Evolutionary conservation across 2,888 invertebrate genomes (phyloP).

Genomic region (Xestia c-nigrum): DNA sequence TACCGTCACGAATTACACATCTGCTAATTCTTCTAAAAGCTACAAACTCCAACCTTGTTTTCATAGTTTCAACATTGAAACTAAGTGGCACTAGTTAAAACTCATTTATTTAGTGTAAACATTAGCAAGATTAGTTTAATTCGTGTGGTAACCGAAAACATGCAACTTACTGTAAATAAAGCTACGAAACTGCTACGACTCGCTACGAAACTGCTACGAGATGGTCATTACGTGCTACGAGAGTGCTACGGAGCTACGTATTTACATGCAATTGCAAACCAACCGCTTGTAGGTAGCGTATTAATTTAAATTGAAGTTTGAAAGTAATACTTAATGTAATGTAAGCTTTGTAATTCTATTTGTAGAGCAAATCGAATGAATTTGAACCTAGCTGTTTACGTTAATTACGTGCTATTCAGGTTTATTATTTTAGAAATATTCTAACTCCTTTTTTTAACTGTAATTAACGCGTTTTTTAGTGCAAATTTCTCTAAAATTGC

Average conservation of each 20-base stretch:
- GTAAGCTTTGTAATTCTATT: neutral
- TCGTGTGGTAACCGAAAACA: conserved; percentile 49
- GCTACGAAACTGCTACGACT: conserved; percentile 45
- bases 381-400: neutral
- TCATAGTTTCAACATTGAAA: conserved; percentile 11
- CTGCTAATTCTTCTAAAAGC: neutral
- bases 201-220: conserved; percentile 56
- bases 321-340: conserved; percentile 7
- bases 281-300: conserved; percentile 11
- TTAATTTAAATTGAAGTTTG: conserved; percentile 8
- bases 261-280: conserved; percentile 44
- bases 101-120: conserved; percentile 44
- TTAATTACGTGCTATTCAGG: neutral
- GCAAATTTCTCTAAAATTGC: neutral
- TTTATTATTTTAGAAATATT: neutral
- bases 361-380: neutral
- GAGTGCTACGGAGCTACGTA: conserved; percentile 51
- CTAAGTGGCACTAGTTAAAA: conserved; percentile 40
- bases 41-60: conserved; percentile 7
- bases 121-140: conserved; percentile 56
- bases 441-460: neutral
- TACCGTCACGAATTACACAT: neutral
- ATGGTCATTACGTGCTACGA: conserved; percentile 59
- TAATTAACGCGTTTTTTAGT: neutral
- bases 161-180: conserved; percentile 55